Percentiles rank a stretch among this genome's conserved stretches.
phyloP scores from a whole-genome alignment of 2,888 invertebrate genomes.

The Hofmannophila pseudospretella region DNA sequence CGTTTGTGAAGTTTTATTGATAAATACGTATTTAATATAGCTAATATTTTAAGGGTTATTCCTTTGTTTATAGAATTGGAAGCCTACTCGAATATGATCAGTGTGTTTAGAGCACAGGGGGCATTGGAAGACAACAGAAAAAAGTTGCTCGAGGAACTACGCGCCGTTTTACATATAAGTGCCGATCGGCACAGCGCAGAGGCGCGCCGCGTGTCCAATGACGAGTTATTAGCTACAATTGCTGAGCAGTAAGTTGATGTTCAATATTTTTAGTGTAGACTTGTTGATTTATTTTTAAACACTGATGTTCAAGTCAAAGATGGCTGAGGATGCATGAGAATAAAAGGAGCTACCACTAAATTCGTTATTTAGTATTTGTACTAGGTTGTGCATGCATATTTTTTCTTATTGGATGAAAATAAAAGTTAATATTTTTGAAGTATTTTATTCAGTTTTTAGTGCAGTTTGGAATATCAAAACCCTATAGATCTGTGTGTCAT shows the following conservation, averaged over 20 bases:
- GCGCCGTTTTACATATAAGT: slow-evolving; percentile 89
- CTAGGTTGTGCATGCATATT: slow-evolving; percentile 5
- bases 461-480: neutral
- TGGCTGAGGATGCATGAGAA: slow-evolving; percentile 52
- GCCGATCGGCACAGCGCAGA: slow-evolving; percentile 95
- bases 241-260: slow-evolving; percentile 88
- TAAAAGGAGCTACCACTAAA: slow-evolving; percentile 25
- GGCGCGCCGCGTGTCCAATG: slow-evolving; percentile 93
- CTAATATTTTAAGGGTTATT: slow-evolving; percentile 26
- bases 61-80: slow-evolving; percentile 86
- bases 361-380: slow-evolving; percentile 17
- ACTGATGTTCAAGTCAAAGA: slow-evolving; percentile 55
- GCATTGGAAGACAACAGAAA: slow-evolving; percentile 90
- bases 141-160: slow-evolving; percentile 89
- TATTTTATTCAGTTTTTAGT: slow-evolving; percentile 11
- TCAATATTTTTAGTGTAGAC: slow-evolving; percentile 30
- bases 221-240: slow-evolving; percentile 92
- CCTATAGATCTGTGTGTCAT: slow-evolving; percentile 2
- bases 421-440: slow-evolving; percentile 7
- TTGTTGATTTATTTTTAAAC: slow-evolving; percentile 63
- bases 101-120: slow-evolving; percentile 95
- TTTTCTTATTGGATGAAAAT: slow-evolving; percentile 26
- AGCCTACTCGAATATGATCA: slow-evolving; percentile 93
- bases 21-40: slow-evolving; percentile 20
- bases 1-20: slow-evolving; percentile 31